Percentiles rank a stretch among this genome's conserved stretches.
phyloP scores from a whole-genome alignment of 2,113 vertebrate species.

The Odocoileus virginianus region DNA sequence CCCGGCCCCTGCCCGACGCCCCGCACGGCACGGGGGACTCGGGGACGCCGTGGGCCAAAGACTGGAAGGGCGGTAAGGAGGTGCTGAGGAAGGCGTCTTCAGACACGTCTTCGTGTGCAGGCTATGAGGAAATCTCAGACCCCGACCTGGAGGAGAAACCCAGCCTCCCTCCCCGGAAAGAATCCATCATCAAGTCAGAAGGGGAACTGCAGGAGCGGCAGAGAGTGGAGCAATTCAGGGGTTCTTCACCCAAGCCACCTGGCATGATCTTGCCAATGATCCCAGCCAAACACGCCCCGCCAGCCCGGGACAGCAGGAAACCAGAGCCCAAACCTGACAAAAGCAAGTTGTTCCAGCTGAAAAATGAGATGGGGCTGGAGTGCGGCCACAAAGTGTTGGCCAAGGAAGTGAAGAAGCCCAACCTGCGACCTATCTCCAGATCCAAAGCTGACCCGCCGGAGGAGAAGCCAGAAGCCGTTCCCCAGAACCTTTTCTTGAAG shows the following conservation, averaged over 20 bases:
- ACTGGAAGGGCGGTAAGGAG: constrained; percentile 89
- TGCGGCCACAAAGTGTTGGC: constrained; percentile 94
- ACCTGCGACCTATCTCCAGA: constrained; percentile 93
- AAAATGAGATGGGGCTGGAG: constrained; percentile 96
- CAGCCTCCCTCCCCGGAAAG: constrained; percentile 92
- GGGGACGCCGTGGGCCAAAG: constrained; percentile 84
- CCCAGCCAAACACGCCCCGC: constrained; percentile 82
- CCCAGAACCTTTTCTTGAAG: constrained; percentile 87
- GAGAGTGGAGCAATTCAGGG: constrained; percentile 82
- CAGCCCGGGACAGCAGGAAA: constrained; percentile 85
- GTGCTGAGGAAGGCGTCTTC: constrained; percentile 67
- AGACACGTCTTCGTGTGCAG: constrained; percentile 65
- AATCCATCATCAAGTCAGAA: constrained; percentile 95
- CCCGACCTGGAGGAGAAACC: constrained; percentile 90
- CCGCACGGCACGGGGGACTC: constrained; percentile 83
- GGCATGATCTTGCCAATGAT: constrained; percentile 87
- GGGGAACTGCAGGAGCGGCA: constrained; percentile 85
- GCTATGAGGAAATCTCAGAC: constrained; percentile 82
- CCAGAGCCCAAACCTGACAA: constrained; percentile 90
- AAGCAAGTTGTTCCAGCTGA: constrained; percentile 89
- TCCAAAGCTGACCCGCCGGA: constrained; percentile 86
- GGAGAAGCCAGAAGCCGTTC: constrained; percentile 85
- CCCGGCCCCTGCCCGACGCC: constrained; percentile 91
- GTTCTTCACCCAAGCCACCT: constrained; percentile 90
- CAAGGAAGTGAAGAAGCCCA: constrained; percentile 96